A percentile compares a stretch with the other conserved stretches of the same genome.
Conservation (phyloP, 1,140 invertebrate genomes). For the Nebria ingens region DNA sequence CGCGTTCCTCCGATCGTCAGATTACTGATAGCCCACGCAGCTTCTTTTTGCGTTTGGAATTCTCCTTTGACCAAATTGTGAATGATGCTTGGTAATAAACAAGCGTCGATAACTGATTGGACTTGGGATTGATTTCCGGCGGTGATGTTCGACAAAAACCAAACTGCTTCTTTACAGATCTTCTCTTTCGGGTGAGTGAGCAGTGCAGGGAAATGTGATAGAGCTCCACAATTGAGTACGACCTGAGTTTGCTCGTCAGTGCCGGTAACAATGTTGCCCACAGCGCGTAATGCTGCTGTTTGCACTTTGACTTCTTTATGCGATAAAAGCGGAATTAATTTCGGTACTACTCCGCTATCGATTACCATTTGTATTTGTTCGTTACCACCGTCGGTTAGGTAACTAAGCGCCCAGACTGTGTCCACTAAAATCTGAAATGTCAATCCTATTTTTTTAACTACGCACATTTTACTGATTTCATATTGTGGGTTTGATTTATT, state of each 20-base stretch:
- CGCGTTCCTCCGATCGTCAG: conserved; percentile 93
- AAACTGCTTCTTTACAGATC: conserved; percentile 90
- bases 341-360: conserved; percentile 89
- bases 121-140: conserved; percentile 97
- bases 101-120: conserved; percentile 95
- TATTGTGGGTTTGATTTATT: no score
- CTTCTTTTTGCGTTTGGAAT: conserved; percentile 98
- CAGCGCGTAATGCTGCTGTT: conserved; percentile 90
- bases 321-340: conserved; percentile 86
- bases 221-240: conserved; percentile 84
- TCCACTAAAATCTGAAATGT: conserved; percentile 95
- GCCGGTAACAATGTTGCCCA: conserved; percentile 98
- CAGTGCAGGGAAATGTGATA: conserved; percentile 83
- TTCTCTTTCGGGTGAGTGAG: conserved; percentile 82
- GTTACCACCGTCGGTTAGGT: conserved; percentile 96
- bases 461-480: no score
- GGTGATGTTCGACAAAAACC: conserved; percentile 99
- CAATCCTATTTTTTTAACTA: no score
- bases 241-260: conserved; percentile 92
- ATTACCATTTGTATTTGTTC: conserved; percentile 99
- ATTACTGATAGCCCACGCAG: conserved; percentile 98
- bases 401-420: conserved; percentile 98
- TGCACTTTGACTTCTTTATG: conserved; percentile 97
- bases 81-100: conserved; percentile 88
- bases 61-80: conserved; percentile 88